Evolutionary conservation across 2,888 invertebrate genomes (phyloP).

Genomic region (Cheilosia soror): DNA sequence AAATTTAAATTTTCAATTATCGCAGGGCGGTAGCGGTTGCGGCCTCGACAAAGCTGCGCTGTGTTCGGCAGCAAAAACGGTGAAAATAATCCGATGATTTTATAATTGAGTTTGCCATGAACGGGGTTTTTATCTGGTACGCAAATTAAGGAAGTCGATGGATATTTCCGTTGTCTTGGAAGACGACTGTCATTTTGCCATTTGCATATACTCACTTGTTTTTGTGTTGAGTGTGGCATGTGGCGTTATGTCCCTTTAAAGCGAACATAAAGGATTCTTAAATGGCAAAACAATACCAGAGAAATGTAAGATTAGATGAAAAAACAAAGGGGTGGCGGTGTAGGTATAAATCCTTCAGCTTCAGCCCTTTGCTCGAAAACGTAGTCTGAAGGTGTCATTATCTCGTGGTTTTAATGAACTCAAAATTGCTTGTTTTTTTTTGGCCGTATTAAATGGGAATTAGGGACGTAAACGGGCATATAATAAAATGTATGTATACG

Average conservation of each 20-base stretch:
- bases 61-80: conserved; percentile 66
- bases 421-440: conserved; percentile 4
- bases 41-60: conserved; percentile 47
- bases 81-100: conserved; percentile 76
- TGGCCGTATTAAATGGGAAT: neutral
- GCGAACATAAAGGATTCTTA: conserved; percentile 59
- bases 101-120: conserved; percentile 75
- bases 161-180: conserved; percentile 70
- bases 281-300: conserved; percentile 58
- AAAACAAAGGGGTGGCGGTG: neutral
- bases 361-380: conserved; percentile 14
- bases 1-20: conserved; percentile 76
- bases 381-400: conserved; percentile 18
- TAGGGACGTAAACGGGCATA: neutral
- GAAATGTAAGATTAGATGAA: conserved; percentile 25
- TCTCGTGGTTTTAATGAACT: conserved; percentile 6
- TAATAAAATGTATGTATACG: too few species aligned
- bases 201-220: conserved; percentile 63
- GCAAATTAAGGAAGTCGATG: conserved; percentile 71
- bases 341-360: conserved; percentile 4
- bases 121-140: conserved; percentile 61
- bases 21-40: conserved; percentile 61
- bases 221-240: conserved; percentile 64
- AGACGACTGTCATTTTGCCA: conserved; percentile 57
- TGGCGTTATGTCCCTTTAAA: conserved; percentile 64